These are phyloP conservation scores for Pseudopipra pipra DNA, from an alignment of 2,113 vertebrate species.

Conservation along the genomic window DNA sequence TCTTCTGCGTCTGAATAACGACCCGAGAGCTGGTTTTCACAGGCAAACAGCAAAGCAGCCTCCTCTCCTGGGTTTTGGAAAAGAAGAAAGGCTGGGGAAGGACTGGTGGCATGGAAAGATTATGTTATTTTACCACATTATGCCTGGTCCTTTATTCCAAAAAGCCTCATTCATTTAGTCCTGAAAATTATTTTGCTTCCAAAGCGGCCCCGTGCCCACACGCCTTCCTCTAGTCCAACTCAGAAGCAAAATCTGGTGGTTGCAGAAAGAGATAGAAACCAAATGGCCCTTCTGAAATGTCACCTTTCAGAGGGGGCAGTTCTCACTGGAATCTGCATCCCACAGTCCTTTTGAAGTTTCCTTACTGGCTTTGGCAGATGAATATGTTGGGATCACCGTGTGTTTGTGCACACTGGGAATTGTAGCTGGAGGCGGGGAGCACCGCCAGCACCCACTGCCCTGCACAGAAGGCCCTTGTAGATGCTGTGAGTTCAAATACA, in stretches of 20 bases:
- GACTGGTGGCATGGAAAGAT: not conserved
- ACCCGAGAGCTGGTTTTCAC: not conserved
- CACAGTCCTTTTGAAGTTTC: not conserved
- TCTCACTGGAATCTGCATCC: not conserved
- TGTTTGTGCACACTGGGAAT: not conserved
- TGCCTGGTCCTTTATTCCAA: not conserved
- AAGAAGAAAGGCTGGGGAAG: not conserved
- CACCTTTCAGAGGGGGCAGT: not conserved
- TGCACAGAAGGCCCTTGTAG: not conserved
- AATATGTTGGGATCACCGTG: accelerated
- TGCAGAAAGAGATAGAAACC: not conserved
- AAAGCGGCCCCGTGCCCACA: accelerated
- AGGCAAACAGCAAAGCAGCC: not conserved
- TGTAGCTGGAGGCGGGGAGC: not conserved
- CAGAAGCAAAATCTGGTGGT: not conserved
- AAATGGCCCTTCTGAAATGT: not conserved
- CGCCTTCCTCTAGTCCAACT: not conserved
- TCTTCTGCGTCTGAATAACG: not conserved
- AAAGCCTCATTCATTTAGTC: not conserved
- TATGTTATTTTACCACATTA: not conserved
- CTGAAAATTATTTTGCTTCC: not conserved
- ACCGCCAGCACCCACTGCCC: accelerated
- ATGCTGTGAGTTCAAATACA: accelerated
- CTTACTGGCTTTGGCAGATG: not conserved
- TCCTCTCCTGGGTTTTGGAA: not conserved